Evolutionary conservation across 2,888 invertebrate genomes (phyloP), one percentile per base, ranked within the genome.

Genomic region (Boloria euphrosyne): DNA sequence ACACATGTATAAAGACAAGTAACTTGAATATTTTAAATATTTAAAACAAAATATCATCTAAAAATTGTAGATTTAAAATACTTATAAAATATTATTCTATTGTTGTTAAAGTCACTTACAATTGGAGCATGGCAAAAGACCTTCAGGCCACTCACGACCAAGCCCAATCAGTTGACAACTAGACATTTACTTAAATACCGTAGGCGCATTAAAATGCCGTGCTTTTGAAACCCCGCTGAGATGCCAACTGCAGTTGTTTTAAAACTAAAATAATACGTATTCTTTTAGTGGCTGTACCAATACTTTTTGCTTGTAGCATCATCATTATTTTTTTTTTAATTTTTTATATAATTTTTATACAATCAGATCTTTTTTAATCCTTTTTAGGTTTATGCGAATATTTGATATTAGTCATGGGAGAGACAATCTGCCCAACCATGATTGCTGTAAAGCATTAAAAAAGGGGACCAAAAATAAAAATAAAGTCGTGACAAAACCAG

Each of bases 161-260:
- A 57, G 31, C 38, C 43, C 46, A 57, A 57, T 57, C 57, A 57
- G 49, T 60, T 55, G 55, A 57, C 63, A 63, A 63, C 43, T 43
- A 57, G 53, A 44, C 64, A 27, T 64, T 46, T 49, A 50, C 59
- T 50, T 50, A 50, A 50, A 17, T 59, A 59, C 47, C 7, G 47
- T 49, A 49, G 58, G 59, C 54, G 55, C 66, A 68, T 60, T 62
- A 60, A 63, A 68, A 68, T 60, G 58, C 31, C 43, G 13, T 16
- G n/a, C 38, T 60, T 38, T 38, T 38, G 17, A 14, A 43, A 52
- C 69, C 79, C 79, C 77, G 79, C 75, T 72, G 79, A 59, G 79
- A 74, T 74, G 74, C 74, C 77, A 52, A 54, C 66, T 65, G 71
- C 79, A 78, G 62, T 74, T 17, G 47, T 59, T 60, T 66, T 49